Conservation (phyloP, 1,140 invertebrate genomes). For the Tribolium madens region DNA sequence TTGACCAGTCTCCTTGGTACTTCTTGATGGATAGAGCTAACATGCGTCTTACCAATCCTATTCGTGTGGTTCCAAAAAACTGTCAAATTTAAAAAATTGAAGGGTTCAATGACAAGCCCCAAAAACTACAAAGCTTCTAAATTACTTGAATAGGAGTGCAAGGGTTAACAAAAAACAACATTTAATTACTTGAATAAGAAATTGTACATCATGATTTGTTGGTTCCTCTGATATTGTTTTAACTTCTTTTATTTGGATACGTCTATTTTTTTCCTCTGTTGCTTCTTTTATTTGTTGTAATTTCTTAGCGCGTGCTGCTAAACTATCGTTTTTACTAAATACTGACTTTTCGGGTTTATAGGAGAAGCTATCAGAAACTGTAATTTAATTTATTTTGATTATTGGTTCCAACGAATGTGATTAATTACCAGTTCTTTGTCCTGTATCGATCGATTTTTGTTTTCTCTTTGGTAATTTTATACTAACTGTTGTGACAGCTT, state of each 20-base stretch:
- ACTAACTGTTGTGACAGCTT: constrained; percentile 71
- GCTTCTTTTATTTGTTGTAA: constrained; percentile 58
- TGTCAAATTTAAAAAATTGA: neutral
- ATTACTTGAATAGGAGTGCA: constrained; percentile 31
- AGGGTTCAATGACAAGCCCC: constrained; percentile 27
- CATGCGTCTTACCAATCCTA: constrained; percentile 36
- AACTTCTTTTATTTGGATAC: constrained; percentile 63
- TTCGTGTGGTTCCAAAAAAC: neutral
- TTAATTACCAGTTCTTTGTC: constrained; percentile 54
- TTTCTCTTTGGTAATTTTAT: constrained; percentile 74
- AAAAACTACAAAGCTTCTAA: constrained; percentile 33
- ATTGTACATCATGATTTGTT: constrained; percentile 69
- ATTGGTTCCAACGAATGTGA: neutral
- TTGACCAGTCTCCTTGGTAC: neutral
- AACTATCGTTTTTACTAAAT: constrained; percentile 60
- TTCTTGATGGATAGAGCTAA: neutral
- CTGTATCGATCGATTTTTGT: constrained; percentile 62
- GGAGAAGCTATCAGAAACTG: constrained; percentile 52
- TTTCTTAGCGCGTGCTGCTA: constrained; percentile 61
- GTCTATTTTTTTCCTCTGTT: constrained; percentile 44
- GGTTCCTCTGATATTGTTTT: constrained; percentile 62
- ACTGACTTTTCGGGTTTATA: constrained; percentile 51
- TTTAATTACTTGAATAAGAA: constrained; percentile 68
- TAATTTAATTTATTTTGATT: constrained; percentile 21
- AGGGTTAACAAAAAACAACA: constrained; percentile 45